Evolutionary conservation across 2,113 vertebrate species (phyloP), one percentile per base, ranked within the genome.

Genomic region (Amia ocellicauda): DNA sequence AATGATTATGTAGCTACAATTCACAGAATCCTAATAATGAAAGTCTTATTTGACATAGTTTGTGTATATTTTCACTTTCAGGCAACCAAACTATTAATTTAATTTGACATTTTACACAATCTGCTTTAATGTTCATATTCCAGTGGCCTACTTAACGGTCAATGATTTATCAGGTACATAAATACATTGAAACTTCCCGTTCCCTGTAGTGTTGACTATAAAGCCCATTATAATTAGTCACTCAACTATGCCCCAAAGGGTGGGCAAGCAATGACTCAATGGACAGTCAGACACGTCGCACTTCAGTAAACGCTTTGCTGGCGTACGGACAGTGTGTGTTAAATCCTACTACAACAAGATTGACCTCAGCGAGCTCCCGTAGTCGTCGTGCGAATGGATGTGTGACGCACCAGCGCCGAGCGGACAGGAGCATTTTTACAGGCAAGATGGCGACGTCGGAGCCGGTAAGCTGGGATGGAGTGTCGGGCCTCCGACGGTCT

Each of bases 381-480:
- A 83, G 71, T 22, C 13, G n/a, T 17, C 55, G 58, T 41, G 70
- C 53, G 71, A 78, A 74, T 40, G 74, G 69, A 50, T 43, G 72
- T 14, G 83, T 88, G 86, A 89, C 85, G 86, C 85, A 83, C 64
- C 60, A 71, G 72, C 75, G 79, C 75, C 54, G 77, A 78, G 72
- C 78, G 62, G 66, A 23, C 78, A 87, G 69, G 80, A 86, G 71
- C 75, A 42, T 68, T 82, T 84, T 79, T 69, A 74, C 79, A 77
- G 79, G 83, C 83, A 91, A 91, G 86, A 91, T 91, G 89, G 89
- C 89, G 86, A 90, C 89, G 77, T 91, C 88, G 83, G 89, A 91
- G 82, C 89, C 89, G 89, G 89, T 91, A 91, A 89, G 88, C 68
- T 67, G 69, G 66, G 75, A 64, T n/a, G 66, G 52, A 59, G 23